A percentile compares a stretch with the other conserved stretches of the same genome.
Conservation (phyloP, 1,140 invertebrate species). For the Leptinotarsa lineolata region DNA sequence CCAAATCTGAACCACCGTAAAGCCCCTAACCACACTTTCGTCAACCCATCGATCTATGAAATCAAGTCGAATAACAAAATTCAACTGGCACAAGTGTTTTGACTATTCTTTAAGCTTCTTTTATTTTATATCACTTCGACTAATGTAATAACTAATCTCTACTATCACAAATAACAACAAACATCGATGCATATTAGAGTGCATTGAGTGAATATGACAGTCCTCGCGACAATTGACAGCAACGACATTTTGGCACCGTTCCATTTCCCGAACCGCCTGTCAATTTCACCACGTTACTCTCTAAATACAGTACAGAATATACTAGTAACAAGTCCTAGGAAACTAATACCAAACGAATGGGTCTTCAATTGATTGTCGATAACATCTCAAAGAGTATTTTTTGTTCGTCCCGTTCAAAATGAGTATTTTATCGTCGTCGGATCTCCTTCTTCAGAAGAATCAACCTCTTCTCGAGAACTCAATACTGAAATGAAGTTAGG, state of each 20-base stretch:
- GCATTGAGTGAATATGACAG: background rate
- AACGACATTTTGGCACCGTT: background rate
- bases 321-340: constrained; percentile 35
- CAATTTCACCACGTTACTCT: background rate
- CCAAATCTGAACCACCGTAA: no score
- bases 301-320: constrained; percentile 29
- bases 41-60: no score
- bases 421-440: constrained; percentile 9
- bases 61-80: background rate
- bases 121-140: constrained; percentile 34
- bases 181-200: constrained; percentile 36
- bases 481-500: no score
- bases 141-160: constrained; percentile 43
- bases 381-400: constrained; percentile 28
- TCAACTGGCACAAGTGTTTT: constrained; percentile 1
- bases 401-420: constrained; percentile 16
- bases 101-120: constrained; percentile 12
- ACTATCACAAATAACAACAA: constrained; percentile 53
- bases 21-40: no score
- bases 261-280: background rate
- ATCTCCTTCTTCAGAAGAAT: background rate
- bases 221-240: background rate
- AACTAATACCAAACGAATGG: constrained; percentile 36
- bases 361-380: constrained; percentile 32
- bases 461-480: no score